Percentiles rank a stretch among this genome's conserved stretches.
Evolutionary conservation across 2,797 vertebrate species (phyloP).

Genomic region (Balearica regulorum): DNA sequence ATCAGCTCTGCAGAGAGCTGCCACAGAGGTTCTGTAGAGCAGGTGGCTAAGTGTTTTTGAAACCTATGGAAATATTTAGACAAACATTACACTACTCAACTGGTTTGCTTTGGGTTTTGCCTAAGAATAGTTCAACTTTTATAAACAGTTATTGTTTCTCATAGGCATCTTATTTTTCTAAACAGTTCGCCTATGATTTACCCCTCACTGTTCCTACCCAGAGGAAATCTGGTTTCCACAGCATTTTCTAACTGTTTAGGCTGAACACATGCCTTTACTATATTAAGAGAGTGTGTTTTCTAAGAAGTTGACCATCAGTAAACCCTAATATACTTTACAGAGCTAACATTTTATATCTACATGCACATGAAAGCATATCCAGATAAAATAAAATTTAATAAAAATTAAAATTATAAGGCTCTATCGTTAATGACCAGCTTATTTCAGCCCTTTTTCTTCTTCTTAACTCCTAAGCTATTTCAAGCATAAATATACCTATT

Average conservation of each 20-base stretch:
- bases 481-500: background rate
- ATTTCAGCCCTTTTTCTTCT: background rate
- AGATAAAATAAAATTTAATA: background rate
- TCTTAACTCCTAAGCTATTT: background rate
- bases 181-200: background rate
- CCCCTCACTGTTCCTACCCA: background rate
- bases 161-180: background rate
- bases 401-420: background rate
- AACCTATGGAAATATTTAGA: background rate
- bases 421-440: background rate
- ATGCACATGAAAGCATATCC: background rate
- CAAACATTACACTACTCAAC: background rate
- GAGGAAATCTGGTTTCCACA: background rate
- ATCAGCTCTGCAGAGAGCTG: background rate
- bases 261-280: background rate
- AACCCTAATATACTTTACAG: background rate
- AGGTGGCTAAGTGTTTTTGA: background rate
- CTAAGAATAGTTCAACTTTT: background rate
- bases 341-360: background rate
- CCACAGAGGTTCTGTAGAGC: background rate
- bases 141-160: background rate
- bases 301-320: background rate
- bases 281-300: background rate
- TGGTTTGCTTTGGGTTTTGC: background rate
- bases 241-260: background rate